A percentile compares a stretch with the other conserved stretches of the same genome.
Evolutionary conservation across 2,888 invertebrate genomes (phyloP).

Genomic region (Alcis repandata): DNA sequence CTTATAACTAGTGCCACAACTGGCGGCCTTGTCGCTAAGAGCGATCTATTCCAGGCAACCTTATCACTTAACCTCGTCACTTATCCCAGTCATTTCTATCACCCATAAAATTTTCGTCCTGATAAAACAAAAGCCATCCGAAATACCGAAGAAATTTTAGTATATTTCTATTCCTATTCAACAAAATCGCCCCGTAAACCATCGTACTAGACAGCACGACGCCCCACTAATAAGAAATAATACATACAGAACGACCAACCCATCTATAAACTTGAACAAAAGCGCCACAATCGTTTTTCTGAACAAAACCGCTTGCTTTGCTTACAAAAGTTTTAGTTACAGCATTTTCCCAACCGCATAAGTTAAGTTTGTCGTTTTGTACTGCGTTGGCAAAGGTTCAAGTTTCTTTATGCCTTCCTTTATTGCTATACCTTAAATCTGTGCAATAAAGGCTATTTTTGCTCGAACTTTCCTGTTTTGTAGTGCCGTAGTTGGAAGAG

Average conservation of each 20-base stretch:
- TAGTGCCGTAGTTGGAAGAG: background rate
- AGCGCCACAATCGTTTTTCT: background rate
- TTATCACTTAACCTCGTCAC: too few relatives aligned
- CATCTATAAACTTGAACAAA: background rate
- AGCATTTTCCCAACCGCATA: background rate
- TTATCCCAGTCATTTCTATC: too few relatives aligned
- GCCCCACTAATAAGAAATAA: conserved; percentile 27
- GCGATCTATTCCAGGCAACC: too few relatives aligned
- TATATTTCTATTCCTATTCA: background rate
- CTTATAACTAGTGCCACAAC: too few relatives aligned
- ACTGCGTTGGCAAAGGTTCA: conserved; percentile 47
- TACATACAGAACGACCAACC: background rate
- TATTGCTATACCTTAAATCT: conserved; percentile 17
- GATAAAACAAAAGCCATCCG: too few relatives aligned
- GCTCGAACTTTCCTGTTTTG: background rate
- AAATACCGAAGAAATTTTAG: background rate
- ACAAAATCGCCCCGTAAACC: conserved; percentile 11
- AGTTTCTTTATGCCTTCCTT: conserved; percentile 27
- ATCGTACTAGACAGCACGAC: conserved; percentile 29
- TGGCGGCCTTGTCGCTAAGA: too few relatives aligned
- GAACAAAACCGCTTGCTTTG: background rate
- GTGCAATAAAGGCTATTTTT: conserved; percentile 14
- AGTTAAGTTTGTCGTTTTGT: background rate
- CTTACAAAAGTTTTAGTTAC: background rate
- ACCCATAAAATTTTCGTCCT: too few relatives aligned